Conservation (phyloP, 1,140 invertebrate genomes). For the Liolophura sinensis region DNA sequence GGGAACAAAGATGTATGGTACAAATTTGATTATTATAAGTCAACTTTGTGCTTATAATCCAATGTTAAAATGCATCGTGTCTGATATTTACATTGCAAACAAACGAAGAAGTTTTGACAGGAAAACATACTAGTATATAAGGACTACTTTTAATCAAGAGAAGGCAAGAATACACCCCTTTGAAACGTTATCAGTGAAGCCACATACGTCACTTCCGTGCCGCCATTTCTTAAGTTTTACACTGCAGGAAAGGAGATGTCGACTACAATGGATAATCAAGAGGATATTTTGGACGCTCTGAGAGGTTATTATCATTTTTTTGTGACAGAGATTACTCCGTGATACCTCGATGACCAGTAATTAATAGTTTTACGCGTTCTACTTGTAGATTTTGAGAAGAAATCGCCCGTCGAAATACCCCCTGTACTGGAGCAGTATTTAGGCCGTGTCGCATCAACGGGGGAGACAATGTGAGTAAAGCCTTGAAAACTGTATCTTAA, state of each 20-base stretch:
- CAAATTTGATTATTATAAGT: too few species aligned
- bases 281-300: slow-evolving; percentile 48
- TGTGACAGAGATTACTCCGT: too few species aligned
- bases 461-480: slow-evolving; percentile 74
- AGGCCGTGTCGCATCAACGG: slow-evolving; percentile 87
- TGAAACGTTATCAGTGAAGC: too few species aligned
- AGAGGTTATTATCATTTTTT: slow-evolving; percentile 29
- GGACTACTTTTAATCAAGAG: too few species aligned
- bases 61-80: too few species aligned
- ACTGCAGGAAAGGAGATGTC: slow-evolving; percentile 19
- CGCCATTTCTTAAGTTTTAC: slow-evolving; percentile 39
- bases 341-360: neutral
- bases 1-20: too few species aligned
- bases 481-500: too few species aligned
- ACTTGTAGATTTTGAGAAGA: slow-evolving; percentile 75
- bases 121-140: too few species aligned
- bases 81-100: too few species aligned
- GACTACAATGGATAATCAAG: slow-evolving; percentile 50
- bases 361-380: slow-evolving; percentile 10
- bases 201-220: slow-evolving; percentile 36
- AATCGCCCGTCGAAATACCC: slow-evolving; percentile 75
- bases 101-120: too few species aligned
- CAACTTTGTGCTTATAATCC: too few species aligned
- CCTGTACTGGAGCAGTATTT: slow-evolving; percentile 88
- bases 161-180: too few species aligned